phyloP scores from a whole-genome alignment of 2,113 vertebrate species.

The Seriola rivoliana region DNA sequence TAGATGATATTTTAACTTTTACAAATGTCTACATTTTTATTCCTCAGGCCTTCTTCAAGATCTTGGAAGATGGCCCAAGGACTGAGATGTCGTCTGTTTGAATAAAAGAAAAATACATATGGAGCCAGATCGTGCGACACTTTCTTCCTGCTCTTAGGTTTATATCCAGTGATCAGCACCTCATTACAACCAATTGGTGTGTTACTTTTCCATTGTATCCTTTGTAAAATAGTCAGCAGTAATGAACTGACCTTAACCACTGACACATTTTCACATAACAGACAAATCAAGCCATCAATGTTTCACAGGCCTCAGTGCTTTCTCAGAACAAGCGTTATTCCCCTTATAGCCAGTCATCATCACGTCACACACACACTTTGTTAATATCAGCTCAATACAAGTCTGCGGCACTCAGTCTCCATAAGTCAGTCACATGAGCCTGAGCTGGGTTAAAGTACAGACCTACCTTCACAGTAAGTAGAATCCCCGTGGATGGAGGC shows the following conservation, averaged over 20 bases:
- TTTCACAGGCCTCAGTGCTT: background rate
- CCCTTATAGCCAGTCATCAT: constrained; percentile 7
- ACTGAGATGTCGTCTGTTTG: too few species aligned
- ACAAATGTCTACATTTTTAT: background rate
- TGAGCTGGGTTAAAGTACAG: background rate
- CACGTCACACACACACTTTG: background rate
- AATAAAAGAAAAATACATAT: too few species aligned
- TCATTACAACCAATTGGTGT: too few species aligned
- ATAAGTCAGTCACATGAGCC: constrained; percentile 5
- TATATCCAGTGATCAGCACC: too few species aligned
- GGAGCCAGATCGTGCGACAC: too few species aligned
- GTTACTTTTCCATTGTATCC: background rate
- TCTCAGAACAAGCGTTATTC: background rate
- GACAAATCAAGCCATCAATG: background rate
- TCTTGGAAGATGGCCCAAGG: too few species aligned
- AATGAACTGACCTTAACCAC: background rate
- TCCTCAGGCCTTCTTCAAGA: too few species aligned
- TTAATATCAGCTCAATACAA: constrained; percentile 14
- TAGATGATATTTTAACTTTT: background rate
- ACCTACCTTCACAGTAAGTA: constrained; percentile 94
- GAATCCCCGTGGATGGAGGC: constrained; percentile 91
- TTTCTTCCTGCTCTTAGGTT: too few species aligned
- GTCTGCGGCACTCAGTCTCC: background rate
- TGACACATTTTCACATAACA: background rate
- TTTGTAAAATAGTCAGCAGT: background rate